These are phyloP conservation scores for Campoplex capitator DNA, from an alignment of 2,888 invertebrate genomes.

Conservation along the genomic window DNA sequence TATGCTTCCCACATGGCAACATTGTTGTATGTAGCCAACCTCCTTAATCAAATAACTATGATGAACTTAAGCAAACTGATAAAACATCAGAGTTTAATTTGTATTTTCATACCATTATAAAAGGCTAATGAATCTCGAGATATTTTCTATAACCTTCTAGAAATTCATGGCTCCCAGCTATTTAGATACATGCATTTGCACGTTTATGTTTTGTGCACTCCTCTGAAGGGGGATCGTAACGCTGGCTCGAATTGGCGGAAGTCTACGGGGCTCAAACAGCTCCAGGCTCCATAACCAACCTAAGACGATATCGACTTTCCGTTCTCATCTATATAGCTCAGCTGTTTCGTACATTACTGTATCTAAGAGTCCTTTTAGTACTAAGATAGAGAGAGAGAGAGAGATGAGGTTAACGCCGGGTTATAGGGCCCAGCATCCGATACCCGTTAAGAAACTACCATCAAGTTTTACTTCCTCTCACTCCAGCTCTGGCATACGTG, in stretches of 20 bases:
- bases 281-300: slow-evolving; percentile 60
- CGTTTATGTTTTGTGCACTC: neutral
- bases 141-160: slow-evolving; percentile 32
- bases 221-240: slow-evolving; percentile 1
- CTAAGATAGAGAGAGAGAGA: neutral
- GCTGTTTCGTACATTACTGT: neutral
- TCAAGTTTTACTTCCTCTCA: slow-evolving; percentile 34
- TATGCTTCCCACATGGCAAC: too few species aligned
- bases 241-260: slow-evolving; percentile 58
- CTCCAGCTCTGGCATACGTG: neutral
- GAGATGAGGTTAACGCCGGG: slow-evolving; percentile 36
- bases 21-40: too few species aligned
- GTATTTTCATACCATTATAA: slow-evolving; percentile 45
- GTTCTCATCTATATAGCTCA: slow-evolving; percentile 26
- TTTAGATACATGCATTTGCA: neutral
- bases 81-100: slow-evolving; percentile 34
- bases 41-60: neutral
- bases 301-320: slow-evolving; percentile 69
- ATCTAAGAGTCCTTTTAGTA: slow-evolving; percentile 11
- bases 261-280: slow-evolving; percentile 46
- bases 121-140: slow-evolving; percentile 56
- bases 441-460: slow-evolving; percentile 56
- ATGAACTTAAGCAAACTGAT: neutral
- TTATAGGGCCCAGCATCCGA: slow-evolving; percentile 56
- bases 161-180: neutral